A percentile compares a stretch with the other conserved stretches of the same genome.
Evolutionary conservation across 1,140 invertebrate species (phyloP).

Genomic region (Calycopis cecrops): DNA sequence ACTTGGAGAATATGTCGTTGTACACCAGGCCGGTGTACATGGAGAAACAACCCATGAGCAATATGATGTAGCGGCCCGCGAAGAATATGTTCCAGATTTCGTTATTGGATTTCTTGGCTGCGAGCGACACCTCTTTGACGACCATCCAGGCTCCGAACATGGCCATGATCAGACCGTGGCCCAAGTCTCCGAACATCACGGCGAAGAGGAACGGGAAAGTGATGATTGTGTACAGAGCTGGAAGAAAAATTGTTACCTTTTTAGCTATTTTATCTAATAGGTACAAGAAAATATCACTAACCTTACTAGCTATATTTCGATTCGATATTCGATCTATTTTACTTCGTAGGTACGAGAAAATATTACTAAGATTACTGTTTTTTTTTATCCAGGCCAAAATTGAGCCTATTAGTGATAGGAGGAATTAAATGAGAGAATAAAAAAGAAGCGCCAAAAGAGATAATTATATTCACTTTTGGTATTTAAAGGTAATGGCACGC

Average conservation of each 20-base stretch:
- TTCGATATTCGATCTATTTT: too few relatives aligned
- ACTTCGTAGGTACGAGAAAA: too few relatives aligned
- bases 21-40: slow-evolving; percentile 99
- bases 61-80: slow-evolving; percentile 96
- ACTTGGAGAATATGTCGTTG: slow-evolving; percentile 98
- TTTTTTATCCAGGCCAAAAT: too few relatives aligned
- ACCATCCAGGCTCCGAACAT: slow-evolving; percentile 87
- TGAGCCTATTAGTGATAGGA: too few relatives aligned
- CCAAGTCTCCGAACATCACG: slow-evolving; percentile 98
- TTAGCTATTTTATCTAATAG: too few relatives aligned
- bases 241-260: slow-evolving; percentile 41
- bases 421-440: too few relatives aligned
- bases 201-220: slow-evolving; percentile 99
- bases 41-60: slow-evolving; percentile 98
- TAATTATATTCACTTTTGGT: too few relatives aligned
- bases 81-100: slow-evolving; percentile 99
- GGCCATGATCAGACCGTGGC: slow-evolving; percentile 90
- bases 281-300: too few relatives aligned
- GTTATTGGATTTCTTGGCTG: slow-evolving; percentile 79
- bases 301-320: background rate
- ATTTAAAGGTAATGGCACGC: too few relatives aligned
- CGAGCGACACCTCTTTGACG: slow-evolving; percentile 83
- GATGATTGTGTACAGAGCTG: slow-evolving; percentile 94
- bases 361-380: too few relatives aligned
- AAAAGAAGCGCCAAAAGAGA: too few relatives aligned